A percentile compares a stretch with the other conserved stretches of the same genome.
phyloP scores from a whole-genome alignment of 2,888 invertebrate genomes.

The Acholoe squamosa region DNA sequence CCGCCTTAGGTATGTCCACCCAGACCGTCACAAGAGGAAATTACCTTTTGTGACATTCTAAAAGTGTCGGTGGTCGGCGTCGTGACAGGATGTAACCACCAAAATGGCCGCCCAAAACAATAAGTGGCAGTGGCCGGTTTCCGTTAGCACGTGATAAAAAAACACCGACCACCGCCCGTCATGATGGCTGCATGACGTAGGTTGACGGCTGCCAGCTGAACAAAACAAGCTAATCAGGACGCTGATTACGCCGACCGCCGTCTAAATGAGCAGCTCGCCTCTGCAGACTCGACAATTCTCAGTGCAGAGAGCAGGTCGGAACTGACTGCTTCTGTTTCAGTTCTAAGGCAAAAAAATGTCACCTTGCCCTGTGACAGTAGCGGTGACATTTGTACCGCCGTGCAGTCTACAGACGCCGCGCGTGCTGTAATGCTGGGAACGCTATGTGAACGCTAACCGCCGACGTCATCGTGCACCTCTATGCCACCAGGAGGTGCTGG shows the following conservation, averaged over 20 bases:
- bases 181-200: conserved; percentile 23
- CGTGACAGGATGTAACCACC: conserved; percentile 48
- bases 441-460: no score
- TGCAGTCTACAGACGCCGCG: not conserved
- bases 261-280: not conserved
- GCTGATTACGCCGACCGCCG: conserved; percentile 29
- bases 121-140: conserved; percentile 28
- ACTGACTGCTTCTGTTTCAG: not conserved
- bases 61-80: not conserved
- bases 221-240: conserved; percentile 12
- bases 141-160: not conserved
- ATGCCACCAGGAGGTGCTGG: not conserved
- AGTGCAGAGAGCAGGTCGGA: not conserved
- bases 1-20: not conserved
- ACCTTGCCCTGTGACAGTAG: conserved; percentile 11
- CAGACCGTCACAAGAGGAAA: not conserved
- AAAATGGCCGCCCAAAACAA: conserved; percentile 14
- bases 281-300: not conserved
- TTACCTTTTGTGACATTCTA: conserved; percentile 40
- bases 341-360: not conserved
- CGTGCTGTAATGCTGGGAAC: no score
- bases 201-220: not conserved
- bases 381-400: conserved; percentile 46
- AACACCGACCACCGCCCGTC: not conserved
- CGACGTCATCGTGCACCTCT: not conserved